Evolutionary conservation across 1,140 invertebrate species (phyloP), one percentile per base, ranked within the genome.

Genomic region (Tigriopus japonicus): DNA sequence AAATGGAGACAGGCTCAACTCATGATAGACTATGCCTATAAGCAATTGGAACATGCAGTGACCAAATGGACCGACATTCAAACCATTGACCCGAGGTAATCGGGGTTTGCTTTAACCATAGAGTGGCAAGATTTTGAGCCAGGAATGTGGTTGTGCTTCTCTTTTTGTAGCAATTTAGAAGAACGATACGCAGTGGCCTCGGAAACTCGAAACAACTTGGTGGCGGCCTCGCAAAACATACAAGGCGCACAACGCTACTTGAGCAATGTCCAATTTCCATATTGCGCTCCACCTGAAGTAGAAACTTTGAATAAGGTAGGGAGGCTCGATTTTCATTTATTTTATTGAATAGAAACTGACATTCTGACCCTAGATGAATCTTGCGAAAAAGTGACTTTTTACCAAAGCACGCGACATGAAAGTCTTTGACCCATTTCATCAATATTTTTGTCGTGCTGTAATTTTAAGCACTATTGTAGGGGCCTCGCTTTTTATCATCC

Each of bases 201-300:
- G 6, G 76, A 79, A 66, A 71, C 74, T 0, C 68, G 80, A 42
- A 79, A 80, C 65, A 76, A 78, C 63, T 67, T 81, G 13, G 72
- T 80, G 6, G 76, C 78, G 52, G 77, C 79, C 0, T 72, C 69
- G 7, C 74, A 79, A 63, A 78, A 78, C 67, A 69, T 81, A 12
- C 70, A 72, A 56, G 73, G 70, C 19, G 77, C 77, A 23, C 77
- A 80, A 58, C 63, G 72, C 6, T 78, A 78, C 66, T 69, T 81
- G 23, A 72, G 71, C 7, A 73, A 74, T n/a, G 76, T 80, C 12
- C 66, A 75, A 62, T 80, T 81, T 63, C 79, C 79, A 0, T 81
- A 81, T 66, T 80, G 76, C 62, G 76, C 74, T n/a, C 67, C 71
- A 17, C 69, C 72, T 53, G 80, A 81, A 67, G 71, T 81, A 7